A percentile compares a stretch with the other conserved stretches of the same genome.
These are phyloP conservation scores for Priocnemis perturbator DNA, from an alignment of 2,888 invertebrate genomes.

Conservation along the genomic window DNA sequence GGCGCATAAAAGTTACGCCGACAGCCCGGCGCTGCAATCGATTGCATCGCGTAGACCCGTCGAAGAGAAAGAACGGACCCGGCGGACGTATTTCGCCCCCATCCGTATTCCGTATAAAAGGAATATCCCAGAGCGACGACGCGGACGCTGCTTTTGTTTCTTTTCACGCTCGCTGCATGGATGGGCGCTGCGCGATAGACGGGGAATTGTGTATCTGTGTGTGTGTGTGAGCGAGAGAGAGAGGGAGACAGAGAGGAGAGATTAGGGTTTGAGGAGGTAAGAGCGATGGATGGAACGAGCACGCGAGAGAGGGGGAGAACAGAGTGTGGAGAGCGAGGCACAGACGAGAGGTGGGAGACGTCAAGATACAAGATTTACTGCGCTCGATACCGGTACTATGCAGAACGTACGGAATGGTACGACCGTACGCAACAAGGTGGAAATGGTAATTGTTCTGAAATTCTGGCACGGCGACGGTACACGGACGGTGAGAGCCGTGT, in stretches of 20 bases:
- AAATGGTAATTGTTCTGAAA: constrained; percentile 8
- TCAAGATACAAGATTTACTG: constrained; percentile 12
- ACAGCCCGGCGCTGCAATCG: constrained; percentile 1
- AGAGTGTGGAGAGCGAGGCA: background rate
- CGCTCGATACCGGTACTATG: constrained; percentile 10
- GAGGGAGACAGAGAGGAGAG: background rate
- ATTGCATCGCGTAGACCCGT: constrained; percentile 1
- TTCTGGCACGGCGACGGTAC: background rate
- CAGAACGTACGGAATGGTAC: background rate
- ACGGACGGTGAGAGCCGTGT: no score
- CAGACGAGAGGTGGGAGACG: constrained; percentile 8
- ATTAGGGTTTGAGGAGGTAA: background rate
- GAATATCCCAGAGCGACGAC: constrained; percentile 8
- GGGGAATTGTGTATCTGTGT: no score
- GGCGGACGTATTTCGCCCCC: constrained; percentile 4
- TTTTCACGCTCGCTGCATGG: constrained; percentile 5
- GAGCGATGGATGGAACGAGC: background rate
- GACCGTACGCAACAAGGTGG: constrained; percentile 5
- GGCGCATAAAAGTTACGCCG: constrained; percentile 11
- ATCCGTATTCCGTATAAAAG: background rate
- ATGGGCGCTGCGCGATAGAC: background rate
- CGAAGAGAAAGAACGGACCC: constrained; percentile 6
- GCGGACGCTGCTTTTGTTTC: constrained; percentile 9
- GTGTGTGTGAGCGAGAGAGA: no score
- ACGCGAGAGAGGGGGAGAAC: background rate